These are phyloP conservation scores for Drosophila azteca DNA, from an alignment of 1,140 invertebrate genomes.

Conservation along the genomic window DNA sequence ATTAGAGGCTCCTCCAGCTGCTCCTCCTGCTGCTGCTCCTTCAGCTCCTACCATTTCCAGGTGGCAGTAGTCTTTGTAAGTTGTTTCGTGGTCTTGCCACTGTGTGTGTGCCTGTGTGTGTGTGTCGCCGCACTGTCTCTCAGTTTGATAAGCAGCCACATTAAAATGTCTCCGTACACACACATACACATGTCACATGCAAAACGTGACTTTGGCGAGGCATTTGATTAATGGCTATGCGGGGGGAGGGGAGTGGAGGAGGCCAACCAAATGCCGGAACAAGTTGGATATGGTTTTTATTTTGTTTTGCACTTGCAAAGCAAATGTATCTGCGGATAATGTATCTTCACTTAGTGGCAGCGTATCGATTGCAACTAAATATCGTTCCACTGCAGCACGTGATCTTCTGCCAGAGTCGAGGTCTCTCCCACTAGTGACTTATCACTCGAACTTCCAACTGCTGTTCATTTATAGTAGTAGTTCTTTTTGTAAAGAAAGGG, in stretches of 20 bases:
- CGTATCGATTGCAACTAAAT: conserved; percentile 21
- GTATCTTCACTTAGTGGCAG: conserved; percentile 14
- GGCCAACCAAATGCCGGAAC: conserved; percentile 53
- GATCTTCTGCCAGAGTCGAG: not conserved
- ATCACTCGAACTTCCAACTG: not conserved
- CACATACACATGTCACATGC: conserved; percentile 35
- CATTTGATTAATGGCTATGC: conserved; percentile 60
- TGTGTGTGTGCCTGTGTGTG: too few species aligned
- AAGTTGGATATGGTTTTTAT: conserved; percentile 31
- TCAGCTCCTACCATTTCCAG: conserved; percentile 27
- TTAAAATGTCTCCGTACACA: conserved; percentile 43
- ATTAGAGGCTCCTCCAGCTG: conserved; percentile 57
- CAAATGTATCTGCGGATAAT: conserved; percentile 32
- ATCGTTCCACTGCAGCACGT: conserved; percentile 20
- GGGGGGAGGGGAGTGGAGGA: too few species aligned
- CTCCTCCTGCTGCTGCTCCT: conserved; percentile 13
- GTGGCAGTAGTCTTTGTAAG: conserved; percentile 2
- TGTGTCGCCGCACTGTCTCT: conserved; percentile 53
- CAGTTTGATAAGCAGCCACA: conserved; percentile 72
- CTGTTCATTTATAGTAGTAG: too few species aligned
- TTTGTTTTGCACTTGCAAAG: conserved; percentile 9
- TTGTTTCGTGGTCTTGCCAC: conserved; percentile 22
- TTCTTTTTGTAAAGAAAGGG: too few species aligned
- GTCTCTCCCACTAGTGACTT: not conserved
- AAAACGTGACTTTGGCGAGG: conserved; percentile 71